Conservation (phyloP, 2,797 vertebrate genomes). For the Melanotaenia trifasciata region DNA sequence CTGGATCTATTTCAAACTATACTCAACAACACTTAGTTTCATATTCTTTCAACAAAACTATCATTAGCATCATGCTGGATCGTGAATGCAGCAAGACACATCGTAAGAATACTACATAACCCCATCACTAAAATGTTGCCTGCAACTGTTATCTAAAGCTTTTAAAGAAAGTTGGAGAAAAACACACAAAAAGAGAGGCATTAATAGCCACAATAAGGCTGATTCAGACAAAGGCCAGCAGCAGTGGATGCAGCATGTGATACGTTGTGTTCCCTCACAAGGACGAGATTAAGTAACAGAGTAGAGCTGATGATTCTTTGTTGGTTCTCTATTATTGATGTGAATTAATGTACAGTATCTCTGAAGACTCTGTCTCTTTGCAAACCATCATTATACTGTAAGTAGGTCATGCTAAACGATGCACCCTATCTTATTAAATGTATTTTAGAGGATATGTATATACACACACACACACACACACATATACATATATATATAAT, state of each 20-base stretch:
- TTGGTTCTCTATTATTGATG: slow-evolving; percentile 24
- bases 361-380: slow-evolving; percentile 9
- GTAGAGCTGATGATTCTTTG: slow-evolving; percentile 19
- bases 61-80: background rate
- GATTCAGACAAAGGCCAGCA: background rate
- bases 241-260: slow-evolving; percentile 21
- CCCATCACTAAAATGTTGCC: background rate
- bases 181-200: background rate
- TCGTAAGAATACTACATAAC: background rate
- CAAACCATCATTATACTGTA: slow-evolving; percentile 8
- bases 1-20: background rate
- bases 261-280: slow-evolving; percentile 25
- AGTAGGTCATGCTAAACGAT: slow-evolving; percentile 4
- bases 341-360: slow-evolving; percentile 22
- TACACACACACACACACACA: too few species aligned
- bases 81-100: background rate
- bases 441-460: slow-evolving; percentile 6
- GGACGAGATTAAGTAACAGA: slow-evolving; percentile 28
- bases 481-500: too few species aligned
- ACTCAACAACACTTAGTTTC: background rate
- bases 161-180: background rate
- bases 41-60: background rate
- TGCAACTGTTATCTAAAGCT: too few species aligned
- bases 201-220: background rate
- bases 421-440: background rate